These are phyloP conservation scores for Protomyctophum bolini DNA, from an alignment of 2,113 vertebrate genomes.

Conservation along the genomic window DNA sequence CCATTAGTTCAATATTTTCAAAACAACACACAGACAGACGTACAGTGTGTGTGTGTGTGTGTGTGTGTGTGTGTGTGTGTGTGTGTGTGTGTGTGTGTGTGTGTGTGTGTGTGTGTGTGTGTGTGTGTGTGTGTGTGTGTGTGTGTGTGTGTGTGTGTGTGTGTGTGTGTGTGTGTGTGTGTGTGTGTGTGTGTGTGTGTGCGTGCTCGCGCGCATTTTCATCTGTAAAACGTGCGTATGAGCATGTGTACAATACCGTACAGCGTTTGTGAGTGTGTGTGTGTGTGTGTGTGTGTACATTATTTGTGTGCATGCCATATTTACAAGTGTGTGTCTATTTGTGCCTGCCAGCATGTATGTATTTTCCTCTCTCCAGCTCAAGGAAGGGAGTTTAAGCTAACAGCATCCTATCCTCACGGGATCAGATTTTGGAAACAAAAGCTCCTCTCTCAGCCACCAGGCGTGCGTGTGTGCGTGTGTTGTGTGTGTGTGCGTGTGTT, in stretches of 20 bases:
- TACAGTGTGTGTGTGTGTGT: too few species aligned
- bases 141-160: neutral
- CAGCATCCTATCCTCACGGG: slow-evolving; percentile 38
- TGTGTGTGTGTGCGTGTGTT: too few species aligned
- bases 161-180: slow-evolving; percentile 19
- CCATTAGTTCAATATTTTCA: too few species aligned
- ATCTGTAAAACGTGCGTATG: too few species aligned
- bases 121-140: neutral
- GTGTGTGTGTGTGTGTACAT: too few species aligned
- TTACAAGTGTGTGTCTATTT: neutral
- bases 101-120: slow-evolving; percentile 4
- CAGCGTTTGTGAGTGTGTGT: too few species aligned
- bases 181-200: neutral
- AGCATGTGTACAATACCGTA: too few species aligned
- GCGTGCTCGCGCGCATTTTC: too few species aligned
- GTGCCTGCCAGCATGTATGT: too few species aligned
- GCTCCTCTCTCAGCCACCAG: slow-evolving; percentile 30
- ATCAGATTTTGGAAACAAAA: slow-evolving; percentile 42
- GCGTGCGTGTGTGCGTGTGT: neutral
- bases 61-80: neutral
- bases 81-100: too few species aligned
- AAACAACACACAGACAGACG: too few species aligned
- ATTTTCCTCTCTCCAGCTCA: neutral
- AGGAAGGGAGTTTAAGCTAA: slow-evolving; percentile 32
- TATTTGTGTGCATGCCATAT: too few species aligned